Evolutionary conservation across 1,140 invertebrate species (phyloP).

Genomic region (Ips typographus): DNA sequence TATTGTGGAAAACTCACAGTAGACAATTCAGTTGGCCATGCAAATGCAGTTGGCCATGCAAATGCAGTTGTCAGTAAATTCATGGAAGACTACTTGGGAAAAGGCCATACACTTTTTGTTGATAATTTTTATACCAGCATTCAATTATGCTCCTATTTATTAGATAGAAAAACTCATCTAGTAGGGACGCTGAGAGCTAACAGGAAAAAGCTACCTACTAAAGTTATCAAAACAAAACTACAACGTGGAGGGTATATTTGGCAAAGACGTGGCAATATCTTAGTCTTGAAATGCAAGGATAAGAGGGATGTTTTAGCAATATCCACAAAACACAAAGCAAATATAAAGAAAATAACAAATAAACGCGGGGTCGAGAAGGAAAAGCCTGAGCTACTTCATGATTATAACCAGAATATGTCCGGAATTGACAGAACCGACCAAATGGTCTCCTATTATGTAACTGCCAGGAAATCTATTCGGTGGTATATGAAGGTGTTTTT

Average conservation of each 20-base stretch:
- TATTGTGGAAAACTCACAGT: background rate
- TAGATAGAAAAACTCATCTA: slow-evolving; percentile 52
- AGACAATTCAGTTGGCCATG: background rate
- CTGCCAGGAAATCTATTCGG: background rate
- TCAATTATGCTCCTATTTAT: slow-evolving; percentile 48
- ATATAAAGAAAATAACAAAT: background rate
- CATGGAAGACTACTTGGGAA: background rate
- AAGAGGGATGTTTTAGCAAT: slow-evolving; percentile 51
- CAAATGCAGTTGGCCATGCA: too few relatives aligned
- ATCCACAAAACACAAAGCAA: slow-evolving; percentile 40
- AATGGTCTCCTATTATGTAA: background rate
- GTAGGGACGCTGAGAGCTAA: slow-evolving; percentile 52
- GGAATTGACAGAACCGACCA: background rate
- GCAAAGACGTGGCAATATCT: slow-evolving; percentile 47
- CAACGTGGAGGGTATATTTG: slow-evolving; percentile 45
- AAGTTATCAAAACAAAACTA: slow-evolving; percentile 47
- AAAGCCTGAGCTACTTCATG: slow-evolving; percentile 49
- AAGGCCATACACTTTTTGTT: slow-evolving; percentile 5
- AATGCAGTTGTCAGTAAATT: background rate
- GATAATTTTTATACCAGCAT: slow-evolving; percentile 52
- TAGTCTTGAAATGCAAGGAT: slow-evolving; percentile 53
- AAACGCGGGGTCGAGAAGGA: background rate
- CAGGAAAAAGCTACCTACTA: slow-evolving; percentile 48
- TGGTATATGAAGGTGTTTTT: slow-evolving; percentile 6
- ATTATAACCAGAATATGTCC: slow-evolving; percentile 44